Evolutionary conservation across 1,140 invertebrate genomes (phyloP), one percentile per base, ranked within the genome.

Genomic region (Drosophila littoralis): DNA sequence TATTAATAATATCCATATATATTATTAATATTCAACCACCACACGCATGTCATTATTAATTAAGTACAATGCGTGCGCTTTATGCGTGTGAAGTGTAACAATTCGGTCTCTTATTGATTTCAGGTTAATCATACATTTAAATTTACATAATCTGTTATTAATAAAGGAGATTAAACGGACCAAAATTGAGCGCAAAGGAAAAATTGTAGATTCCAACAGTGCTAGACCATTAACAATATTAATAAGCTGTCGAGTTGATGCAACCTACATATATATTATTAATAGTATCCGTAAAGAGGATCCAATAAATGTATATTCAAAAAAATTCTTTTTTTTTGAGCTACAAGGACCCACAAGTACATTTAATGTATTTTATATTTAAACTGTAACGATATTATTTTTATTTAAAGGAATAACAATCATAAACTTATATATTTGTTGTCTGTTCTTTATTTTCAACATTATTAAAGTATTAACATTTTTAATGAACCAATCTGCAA

Each of bases 111-210:
- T 67, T 83, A 88, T 83, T 83, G 82, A 88, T 88, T 88, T 86
- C 81, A 79, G 76, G 75, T 76, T 83, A 77, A 88, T 67, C 67
- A 65, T 82, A 70, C 60, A 83, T 88, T 83, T 77, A 83, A 79
- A 88, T 88, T 82, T 74, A 68, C 83, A 88, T 86, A 82, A 88
- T 82, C 79, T 82, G 75, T 76, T 88, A 86, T 86, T 86, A 86
- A 86, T 88, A 77, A 79, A 65, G 65, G 60, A 63, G 75, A 82
- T 85, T 82, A 82, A 88, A 48, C 13, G 40, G 35, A n/a, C 46
- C 5, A 38, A 42, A 48, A 67, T 46, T 28, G 4, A 28, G 22
- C 22, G 15, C 43, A 17, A 48, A 66, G 45, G 36, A 61, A 60
- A 60, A 28, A 40, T 40, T 46, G 63, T 38, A 60, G 40, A 17